Conservation (phyloP, 1,140 invertebrate genomes). For the Kradibia gibbosae region DNA sequence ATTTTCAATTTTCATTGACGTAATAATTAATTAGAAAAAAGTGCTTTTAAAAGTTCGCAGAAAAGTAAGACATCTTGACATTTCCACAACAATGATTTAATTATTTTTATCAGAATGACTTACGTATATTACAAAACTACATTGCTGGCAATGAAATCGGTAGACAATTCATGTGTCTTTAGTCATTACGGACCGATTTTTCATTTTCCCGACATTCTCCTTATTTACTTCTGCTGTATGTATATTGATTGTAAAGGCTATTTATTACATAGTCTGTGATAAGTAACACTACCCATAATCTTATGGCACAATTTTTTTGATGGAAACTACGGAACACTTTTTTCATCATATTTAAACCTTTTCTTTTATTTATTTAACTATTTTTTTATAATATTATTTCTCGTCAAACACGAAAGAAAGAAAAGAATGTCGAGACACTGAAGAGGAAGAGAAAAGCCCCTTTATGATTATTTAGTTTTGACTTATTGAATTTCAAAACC, state of each 20-base stretch:
- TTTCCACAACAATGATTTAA: conserved; percentile 47
- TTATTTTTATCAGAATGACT: conserved; percentile 50
- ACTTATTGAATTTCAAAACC: conserved; percentile 21
- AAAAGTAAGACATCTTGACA: conserved; percentile 38
- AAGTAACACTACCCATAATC: conserved; percentile 41
- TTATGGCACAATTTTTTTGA: conserved; percentile 28
- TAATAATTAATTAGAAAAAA: conserved; percentile 45
- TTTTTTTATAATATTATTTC: not conserved
- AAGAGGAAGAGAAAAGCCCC: conserved; percentile 1
- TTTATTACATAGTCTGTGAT: conserved; percentile 45
- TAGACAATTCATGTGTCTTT: conserved; percentile 22
- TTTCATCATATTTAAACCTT: conserved; percentile 1
- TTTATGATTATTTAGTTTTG: not conserved
- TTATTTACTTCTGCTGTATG: not conserved
- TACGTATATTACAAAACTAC: conserved; percentile 48
- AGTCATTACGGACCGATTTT: conserved; percentile 32
- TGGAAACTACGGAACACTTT: conserved; percentile 26
- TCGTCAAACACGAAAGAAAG: not conserved
- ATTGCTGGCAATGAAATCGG: conserved; percentile 40
- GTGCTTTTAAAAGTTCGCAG: conserved; percentile 30
- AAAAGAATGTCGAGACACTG: not conserved
- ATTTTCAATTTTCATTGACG: conserved; percentile 35
- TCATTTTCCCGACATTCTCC: conserved; percentile 15
- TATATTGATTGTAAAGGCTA: conserved; percentile 32
- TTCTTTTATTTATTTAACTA: not conserved